These are phyloP conservation scores for Rhagonycha fulva DNA, from an alignment of 2,888 invertebrate species.

Conservation along the genomic window DNA sequence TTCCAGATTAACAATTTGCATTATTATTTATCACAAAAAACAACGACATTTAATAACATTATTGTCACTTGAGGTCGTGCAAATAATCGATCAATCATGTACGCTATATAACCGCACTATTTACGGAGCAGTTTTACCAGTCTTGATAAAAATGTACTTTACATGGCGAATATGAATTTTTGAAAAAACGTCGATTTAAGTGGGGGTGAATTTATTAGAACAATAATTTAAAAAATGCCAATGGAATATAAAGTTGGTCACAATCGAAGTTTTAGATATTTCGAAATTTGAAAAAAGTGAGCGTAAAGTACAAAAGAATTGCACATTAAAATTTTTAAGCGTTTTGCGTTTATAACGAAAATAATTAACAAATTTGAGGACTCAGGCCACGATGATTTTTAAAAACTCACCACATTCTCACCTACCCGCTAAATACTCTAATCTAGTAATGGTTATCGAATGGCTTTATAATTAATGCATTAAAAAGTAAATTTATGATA, in stretches of 20 bases:
- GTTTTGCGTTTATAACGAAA: neutral
- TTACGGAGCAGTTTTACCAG: neutral
- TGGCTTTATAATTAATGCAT: slow-evolving; percentile 1
- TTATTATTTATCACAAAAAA: neutral
- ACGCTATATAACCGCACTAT: neutral
- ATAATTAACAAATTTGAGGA: neutral
- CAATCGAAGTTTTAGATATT: neutral
- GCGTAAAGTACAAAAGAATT: neutral
- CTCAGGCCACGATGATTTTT: slow-evolving; percentile 1
- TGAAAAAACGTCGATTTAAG: neutral
- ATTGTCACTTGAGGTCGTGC: neutral
- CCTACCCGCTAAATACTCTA: slow-evolving; percentile 19
- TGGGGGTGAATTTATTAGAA: neutral
- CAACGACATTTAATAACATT: neutral
- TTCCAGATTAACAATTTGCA: neutral
- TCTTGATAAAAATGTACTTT: neutral
- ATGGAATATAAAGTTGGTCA: neutral
- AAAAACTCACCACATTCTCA: slow-evolving; percentile 17
- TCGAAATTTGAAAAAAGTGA: neutral
- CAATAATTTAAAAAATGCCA: neutral
- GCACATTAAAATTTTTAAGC: neutral
- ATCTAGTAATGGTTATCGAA: slow-evolving; percentile 15
- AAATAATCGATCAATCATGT: neutral
- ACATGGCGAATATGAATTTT: neutral
- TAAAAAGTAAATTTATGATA: neutral